Evolutionary conservation across 1,140 invertebrate genomes (phyloP), one percentile per base, ranked within the genome.

Genomic region (Spodoptera litura): DNA sequence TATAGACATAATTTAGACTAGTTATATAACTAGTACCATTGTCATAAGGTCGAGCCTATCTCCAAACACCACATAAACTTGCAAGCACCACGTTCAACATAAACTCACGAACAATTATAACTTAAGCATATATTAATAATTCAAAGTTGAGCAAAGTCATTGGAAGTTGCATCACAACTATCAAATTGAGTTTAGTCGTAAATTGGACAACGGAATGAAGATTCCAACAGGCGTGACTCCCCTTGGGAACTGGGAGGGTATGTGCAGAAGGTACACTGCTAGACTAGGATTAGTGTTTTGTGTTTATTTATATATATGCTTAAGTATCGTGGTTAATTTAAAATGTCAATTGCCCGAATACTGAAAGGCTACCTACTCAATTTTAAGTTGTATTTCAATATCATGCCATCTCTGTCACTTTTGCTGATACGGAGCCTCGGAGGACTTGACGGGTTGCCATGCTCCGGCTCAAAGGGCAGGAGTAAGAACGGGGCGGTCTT

Each of bases 141-240:
- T 53, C 25, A 31, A 70, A 66, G 62, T 66, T 66, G 20, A 13
- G n/a, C 2, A 13, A 53, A 70, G 49, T 70, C 49, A 31, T 53
- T 49, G 10, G 66, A 51, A 70, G 66, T 70, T 70, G 66, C 66
- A 70, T 70, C 66, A 53, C 49, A 70, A 70, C 66, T 70, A 70
- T 70, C 66, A 27, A 70, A 70, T 52, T 70, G 44, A 70, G 66
- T 70, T 70, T 70, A 70, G 66, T n/a, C 66, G 49, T 70, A 70
- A 70, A 70, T 70, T 70, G 49, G 66, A 70, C 66, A 70, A 53
- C 49, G 49, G 66, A 70, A 70, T 70, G 66, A 70, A 70, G 49
- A 70, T 51, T 53, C 66, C 12, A 31, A 15, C 31, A 51, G 49
- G 11, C 66, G 49, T 70, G 66, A 70, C 44, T 6, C 25, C 66